Evolutionary conservation across 2,797 vertebrate genomes (phyloP).

Genomic region (Macroramphosus scolopax): DNA sequence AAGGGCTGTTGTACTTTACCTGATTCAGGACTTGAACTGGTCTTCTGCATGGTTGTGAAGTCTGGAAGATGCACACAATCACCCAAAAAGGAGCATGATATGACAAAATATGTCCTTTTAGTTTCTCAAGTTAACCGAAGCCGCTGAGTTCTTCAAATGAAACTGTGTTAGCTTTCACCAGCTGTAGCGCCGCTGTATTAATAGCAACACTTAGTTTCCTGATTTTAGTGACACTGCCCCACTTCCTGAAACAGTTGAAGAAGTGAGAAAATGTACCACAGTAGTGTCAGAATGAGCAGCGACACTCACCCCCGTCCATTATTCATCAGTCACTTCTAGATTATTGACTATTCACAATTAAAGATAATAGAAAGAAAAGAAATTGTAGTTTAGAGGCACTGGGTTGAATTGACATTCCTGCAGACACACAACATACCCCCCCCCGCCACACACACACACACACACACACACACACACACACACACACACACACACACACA

Average conservation of each 20-base stretch:
- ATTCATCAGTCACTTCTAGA: no score
- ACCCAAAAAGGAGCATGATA: constrained; percentile 31
- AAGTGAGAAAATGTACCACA: constrained; percentile 56
- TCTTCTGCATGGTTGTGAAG: constrained; percentile 56
- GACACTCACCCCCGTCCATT: no score
- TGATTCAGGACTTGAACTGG: constrained; percentile 19
- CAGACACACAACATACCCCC: no score
- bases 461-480: background rate
- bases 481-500: background rate
- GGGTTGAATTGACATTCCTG: no score
- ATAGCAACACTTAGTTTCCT: constrained; percentile 79
- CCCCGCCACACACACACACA: no score
- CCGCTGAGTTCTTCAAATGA: constrained; percentile 18
- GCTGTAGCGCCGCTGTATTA: constrained; percentile 62
- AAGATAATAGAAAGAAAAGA: no score
- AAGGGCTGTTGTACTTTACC: constrained; percentile 41
- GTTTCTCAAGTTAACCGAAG: background rate
- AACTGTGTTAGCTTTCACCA: constrained; percentile 40
- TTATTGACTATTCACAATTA: no score
- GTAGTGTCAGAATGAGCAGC: constrained; percentile 24
- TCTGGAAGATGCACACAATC: constrained; percentile 30
- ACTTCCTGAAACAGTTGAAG: constrained; percentile 81
- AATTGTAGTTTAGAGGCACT: no score
- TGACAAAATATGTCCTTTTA: background rate
- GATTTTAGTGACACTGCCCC: constrained; percentile 68